Conservation (phyloP, 2,113 vertebrate species). For the Cheirogaleus medius region DNA sequence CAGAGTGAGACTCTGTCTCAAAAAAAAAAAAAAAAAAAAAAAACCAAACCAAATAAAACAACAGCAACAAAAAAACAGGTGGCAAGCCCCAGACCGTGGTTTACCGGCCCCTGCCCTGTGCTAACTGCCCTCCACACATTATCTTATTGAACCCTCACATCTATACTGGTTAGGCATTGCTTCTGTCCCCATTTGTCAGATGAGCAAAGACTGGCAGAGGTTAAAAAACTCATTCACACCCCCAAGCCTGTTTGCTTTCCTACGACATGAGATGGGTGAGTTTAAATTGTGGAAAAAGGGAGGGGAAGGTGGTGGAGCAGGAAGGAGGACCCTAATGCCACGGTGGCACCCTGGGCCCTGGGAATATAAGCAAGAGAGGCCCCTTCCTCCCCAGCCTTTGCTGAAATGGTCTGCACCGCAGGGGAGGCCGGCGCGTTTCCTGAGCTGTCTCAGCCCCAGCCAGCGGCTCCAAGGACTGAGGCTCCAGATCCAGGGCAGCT, state of each 20-base stretch:
- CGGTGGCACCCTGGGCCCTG: not conserved
- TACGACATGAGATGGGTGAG: not conserved
- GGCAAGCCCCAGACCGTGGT: too few relatives aligned
- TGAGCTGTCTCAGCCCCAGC: not conserved
- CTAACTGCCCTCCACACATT: not conserved
- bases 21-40: too few relatives aligned
- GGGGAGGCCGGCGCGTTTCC: not conserved
- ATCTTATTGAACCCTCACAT: not conserved
- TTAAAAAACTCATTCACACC: not conserved
- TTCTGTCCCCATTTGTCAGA: not conserved
- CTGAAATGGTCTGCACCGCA: not conserved
- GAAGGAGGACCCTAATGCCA: not conserved
- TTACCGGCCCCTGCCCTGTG: not conserved
- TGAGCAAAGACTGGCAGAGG: not conserved
- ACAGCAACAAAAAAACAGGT: too few relatives aligned
- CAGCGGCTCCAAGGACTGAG: not conserved
- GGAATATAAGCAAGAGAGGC: not conserved
- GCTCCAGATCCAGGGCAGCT: slow-evolving; percentile 50
- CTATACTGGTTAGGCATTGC: not conserved
- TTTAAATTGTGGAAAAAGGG: not conserved
- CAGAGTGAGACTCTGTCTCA: too few relatives aligned
- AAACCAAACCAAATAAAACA: too few relatives aligned
- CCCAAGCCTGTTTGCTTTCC: not conserved
- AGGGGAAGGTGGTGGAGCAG: not conserved
- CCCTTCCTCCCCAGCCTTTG: not conserved